These are phyloP conservation scores for Aporrectodea caliginosa DNA, from an alignment of 1,140 invertebrate species.

Conservation along the genomic window DNA sequence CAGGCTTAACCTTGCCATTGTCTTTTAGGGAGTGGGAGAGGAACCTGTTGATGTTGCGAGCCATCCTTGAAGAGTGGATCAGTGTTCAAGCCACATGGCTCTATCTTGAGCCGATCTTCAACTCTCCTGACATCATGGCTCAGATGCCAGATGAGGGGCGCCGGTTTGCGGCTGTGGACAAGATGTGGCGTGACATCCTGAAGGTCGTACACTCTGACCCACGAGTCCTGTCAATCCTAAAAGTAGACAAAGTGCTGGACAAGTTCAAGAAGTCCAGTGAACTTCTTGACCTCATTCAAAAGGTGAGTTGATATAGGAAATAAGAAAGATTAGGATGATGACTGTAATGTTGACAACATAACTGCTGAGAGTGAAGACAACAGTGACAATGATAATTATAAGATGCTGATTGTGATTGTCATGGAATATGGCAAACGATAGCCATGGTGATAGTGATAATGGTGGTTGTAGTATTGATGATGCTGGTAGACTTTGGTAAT, in stretches of 20 bases:
- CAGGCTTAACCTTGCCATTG: too few species aligned
- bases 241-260: conserved; percentile 83
- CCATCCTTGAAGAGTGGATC: conserved; percentile 92
- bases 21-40: conserved; percentile 81
- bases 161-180: conserved; percentile 75
- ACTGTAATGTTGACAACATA: too few species aligned
- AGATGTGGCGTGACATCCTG: conserved; percentile 93
- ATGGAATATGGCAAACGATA: neutral
- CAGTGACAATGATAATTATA: too few species aligned
- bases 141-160: conserved; percentile 92
- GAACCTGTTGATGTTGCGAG: conserved; percentile 82
- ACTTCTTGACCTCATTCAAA: conserved; percentile 81
- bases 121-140: conserved; percentile 92
- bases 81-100: conserved; percentile 95
- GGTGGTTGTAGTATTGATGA: neutral
- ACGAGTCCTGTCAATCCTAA: conserved; percentile 74
- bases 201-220: conserved; percentile 73
- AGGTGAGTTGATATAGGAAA: too few species aligned
- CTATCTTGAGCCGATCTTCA: conserved; percentile 96
- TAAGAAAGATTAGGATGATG: too few species aligned
- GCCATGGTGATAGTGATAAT: neutral
- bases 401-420: neutral
- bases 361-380: too few species aligned
- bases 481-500: too few species aligned
- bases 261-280: conserved; percentile 82